Conservation (phyloP, 2,888 invertebrate species). For the Taenaris catops region DNA sequence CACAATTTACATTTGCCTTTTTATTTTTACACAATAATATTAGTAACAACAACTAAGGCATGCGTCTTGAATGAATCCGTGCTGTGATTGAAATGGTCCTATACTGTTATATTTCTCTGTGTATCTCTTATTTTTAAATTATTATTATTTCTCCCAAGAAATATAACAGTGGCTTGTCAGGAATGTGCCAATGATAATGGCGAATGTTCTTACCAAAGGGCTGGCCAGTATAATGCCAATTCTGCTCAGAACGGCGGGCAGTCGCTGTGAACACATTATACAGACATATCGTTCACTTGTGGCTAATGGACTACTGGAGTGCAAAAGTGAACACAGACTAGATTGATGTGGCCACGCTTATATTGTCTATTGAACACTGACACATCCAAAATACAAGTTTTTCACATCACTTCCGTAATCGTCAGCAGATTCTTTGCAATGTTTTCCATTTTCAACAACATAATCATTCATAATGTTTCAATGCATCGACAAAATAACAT, state of each 20-base stretch:
- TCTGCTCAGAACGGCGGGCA: slow-evolving; percentile 97
- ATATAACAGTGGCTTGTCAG: slow-evolving; percentile 57
- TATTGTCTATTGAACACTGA: slow-evolving; percentile 18
- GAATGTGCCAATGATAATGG: slow-evolving; percentile 73
- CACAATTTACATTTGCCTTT: not conserved
- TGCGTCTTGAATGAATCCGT: slow-evolving; percentile 32
- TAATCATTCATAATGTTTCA: slow-evolving; percentile 8
- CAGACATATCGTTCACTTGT: slow-evolving; percentile 79
- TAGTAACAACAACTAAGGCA: slow-evolving; percentile 27
- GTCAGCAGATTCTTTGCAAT: slow-evolving; percentile 60
- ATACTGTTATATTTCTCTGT: slow-evolving; percentile 34
- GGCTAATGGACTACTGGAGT: slow-evolving; percentile 67
- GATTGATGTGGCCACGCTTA: slow-evolving; percentile 61
- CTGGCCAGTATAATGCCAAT: slow-evolving; percentile 98
- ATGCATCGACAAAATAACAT: slow-evolving; percentile 27
- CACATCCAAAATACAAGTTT: slow-evolving; percentile 13
- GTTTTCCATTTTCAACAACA: slow-evolving; percentile 47
- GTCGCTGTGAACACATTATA: slow-evolving; percentile 92
- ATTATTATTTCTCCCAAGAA: slow-evolving; percentile 39
- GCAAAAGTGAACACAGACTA: slow-evolving; percentile 71
- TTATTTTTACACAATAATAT: slow-evolving; percentile 9
- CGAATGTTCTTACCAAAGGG: slow-evolving; percentile 91
- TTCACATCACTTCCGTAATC: slow-evolving; percentile 7
- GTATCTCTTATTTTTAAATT: not conserved
- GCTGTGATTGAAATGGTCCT: slow-evolving; percentile 35